Percentiles rank a stretch among this genome's conserved stretches.
These are phyloP conservation scores for Trichogramma dendrolimi DNA, from an alignment of 2,888 invertebrate genomes.

Conservation along the genomic window DNA sequence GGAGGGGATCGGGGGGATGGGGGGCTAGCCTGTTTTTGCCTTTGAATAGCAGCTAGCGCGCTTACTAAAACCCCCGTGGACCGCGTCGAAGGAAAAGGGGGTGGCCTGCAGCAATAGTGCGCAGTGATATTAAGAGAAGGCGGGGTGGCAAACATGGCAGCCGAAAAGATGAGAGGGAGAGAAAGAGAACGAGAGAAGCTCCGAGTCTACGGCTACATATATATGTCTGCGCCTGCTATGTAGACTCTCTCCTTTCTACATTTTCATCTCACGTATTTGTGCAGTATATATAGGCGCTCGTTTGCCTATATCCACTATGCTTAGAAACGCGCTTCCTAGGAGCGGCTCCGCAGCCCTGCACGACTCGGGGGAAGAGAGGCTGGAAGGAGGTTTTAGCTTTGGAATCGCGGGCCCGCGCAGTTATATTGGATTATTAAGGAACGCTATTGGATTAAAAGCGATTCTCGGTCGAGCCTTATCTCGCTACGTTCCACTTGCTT, in stretches of 20 bases:
- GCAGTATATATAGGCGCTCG: conserved; percentile 18
- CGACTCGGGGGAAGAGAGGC: no score
- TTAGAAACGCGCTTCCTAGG: conserved; percentile 43
- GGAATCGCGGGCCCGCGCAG: no score
- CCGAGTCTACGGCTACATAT: no score
- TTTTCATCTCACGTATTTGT: conserved; percentile 24
- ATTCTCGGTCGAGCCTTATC: conserved; percentile 40
- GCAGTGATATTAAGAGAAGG: conserved; percentile 23
- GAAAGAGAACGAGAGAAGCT: not conserved
- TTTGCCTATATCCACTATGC: conserved; percentile 38
- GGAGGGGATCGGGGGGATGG: conserved; percentile 47
- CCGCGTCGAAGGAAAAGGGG: not conserved
- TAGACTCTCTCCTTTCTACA: conserved; percentile 37
- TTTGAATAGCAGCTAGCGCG: not conserved
- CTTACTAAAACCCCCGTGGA: not conserved
- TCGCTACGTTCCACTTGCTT: conserved; percentile 28
- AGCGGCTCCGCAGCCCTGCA: conserved; percentile 22
- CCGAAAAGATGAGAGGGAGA: not conserved
- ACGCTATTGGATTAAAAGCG: conserved; percentile 50
- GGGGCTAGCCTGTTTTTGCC: conserved; percentile 27
- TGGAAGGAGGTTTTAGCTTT: no score
- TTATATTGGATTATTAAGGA: conserved; percentile 50
- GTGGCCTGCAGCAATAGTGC: conserved; percentile 23
- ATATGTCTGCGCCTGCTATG: conserved; percentile 4
- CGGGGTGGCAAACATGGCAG: conserved; percentile 2